Evolutionary conservation across 2,797 vertebrate genomes (phyloP).

Genomic region (Nyctalus aviator): DNA sequence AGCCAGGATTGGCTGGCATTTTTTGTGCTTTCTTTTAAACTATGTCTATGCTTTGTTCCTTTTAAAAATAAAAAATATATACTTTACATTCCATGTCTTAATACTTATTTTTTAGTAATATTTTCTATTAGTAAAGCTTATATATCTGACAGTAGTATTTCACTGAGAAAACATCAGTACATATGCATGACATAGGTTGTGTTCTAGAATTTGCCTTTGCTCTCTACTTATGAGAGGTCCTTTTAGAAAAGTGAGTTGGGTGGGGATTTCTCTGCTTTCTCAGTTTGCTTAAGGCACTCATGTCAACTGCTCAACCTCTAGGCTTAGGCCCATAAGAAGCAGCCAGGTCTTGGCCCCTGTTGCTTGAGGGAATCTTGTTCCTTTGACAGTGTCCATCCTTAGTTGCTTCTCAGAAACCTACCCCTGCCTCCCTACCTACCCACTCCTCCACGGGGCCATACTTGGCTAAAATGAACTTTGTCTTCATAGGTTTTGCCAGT

Average conservation of each 20-base stretch:
- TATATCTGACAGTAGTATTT: not conserved
- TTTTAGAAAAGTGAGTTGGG: not conserved
- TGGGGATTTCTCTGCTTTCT: not conserved
- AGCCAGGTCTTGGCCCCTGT: not conserved
- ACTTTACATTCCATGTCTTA: not conserved
- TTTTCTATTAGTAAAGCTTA: not conserved
- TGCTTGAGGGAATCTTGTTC: not conserved
- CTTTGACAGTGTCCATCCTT: not conserved
- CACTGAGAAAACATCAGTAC: not conserved
- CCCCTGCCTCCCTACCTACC: not conserved
- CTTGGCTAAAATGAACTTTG: not conserved
- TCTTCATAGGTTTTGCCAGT: conserved; percentile 25
- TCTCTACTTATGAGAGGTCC: not conserved
- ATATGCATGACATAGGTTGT: not conserved
- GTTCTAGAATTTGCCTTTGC: conserved; percentile 43
- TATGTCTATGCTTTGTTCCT: not conserved
- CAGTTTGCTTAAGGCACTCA: not conserved
- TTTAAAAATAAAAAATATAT: not conserved
- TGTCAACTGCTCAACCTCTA: not conserved
- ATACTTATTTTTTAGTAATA: not conserved
- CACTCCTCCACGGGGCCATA: not conserved
- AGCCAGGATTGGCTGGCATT: not conserved
- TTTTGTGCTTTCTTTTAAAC: conserved; percentile 35
- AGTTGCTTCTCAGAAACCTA: not conserved
- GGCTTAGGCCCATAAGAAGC: too few relatives aligned